A percentile compares a stretch with the other conserved stretches of the same genome.
phyloP scores from a whole-genome alignment of 2,888 invertebrate species.

The Dorcus parallelipipedus region DNA sequence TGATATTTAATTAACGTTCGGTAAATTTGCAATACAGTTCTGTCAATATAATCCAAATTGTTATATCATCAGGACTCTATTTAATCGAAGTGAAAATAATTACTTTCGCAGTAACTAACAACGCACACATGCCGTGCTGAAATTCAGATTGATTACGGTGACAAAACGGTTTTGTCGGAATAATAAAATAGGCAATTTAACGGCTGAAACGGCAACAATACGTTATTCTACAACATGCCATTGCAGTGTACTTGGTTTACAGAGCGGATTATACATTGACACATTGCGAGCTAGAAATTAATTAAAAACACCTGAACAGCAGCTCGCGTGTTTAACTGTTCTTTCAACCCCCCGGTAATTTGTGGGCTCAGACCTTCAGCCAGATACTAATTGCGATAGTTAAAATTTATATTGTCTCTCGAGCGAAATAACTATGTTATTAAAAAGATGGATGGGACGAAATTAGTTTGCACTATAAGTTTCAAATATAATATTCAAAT shows the following conservation, averaged over 20 bases:
- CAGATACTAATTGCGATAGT: conserved; percentile 2
- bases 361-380: not conserved
- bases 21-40: too few relatives aligned
- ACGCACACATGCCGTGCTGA: too few relatives aligned
- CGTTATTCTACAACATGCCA: not conserved
- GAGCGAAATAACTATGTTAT: not conserved
- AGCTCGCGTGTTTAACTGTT: conserved; percentile 24
- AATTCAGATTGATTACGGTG: too few relatives aligned
- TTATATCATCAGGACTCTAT: too few relatives aligned
- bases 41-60: too few relatives aligned
- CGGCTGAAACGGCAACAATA: too few relatives aligned
- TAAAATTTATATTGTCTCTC: conserved; percentile 1
- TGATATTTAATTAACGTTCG: too few relatives aligned
- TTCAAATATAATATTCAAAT: not conserved
- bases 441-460: not conserved
- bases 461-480: too few relatives aligned
- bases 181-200: too few relatives aligned
- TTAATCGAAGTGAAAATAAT: too few relatives aligned
- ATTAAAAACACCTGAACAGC: conserved; percentile 26
- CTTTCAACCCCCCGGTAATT: conserved; percentile 18
- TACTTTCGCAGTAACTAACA: too few relatives aligned
- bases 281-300: conserved; percentile 26
- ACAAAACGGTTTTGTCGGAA: too few relatives aligned
- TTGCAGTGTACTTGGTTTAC: not conserved
- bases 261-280: not conserved